A percentile compares a stretch with the other conserved stretches of the same genome.
phyloP scores from a whole-genome alignment of 2,888 invertebrate genomes.

The Cylloceria caligata region DNA sequence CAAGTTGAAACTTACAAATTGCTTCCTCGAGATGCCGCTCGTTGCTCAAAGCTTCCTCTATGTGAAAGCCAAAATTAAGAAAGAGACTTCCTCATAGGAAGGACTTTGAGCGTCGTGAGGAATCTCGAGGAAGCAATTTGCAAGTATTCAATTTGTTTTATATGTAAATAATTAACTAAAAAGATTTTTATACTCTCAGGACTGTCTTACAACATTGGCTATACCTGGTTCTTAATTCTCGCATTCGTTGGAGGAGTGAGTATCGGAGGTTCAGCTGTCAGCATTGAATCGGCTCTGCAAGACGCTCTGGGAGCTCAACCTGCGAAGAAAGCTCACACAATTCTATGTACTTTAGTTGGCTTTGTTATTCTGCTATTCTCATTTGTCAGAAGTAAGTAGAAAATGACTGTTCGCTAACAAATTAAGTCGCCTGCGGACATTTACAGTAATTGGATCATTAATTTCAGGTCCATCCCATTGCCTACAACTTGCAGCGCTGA shows the following conservation, averaged over 20 bases:
- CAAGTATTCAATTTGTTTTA: not conserved
- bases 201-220: slow-evolving; percentile 51
- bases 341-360: slow-evolving; percentile 75
- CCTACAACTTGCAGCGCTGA: slow-evolving; percentile 68
- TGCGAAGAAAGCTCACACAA: slow-evolving; percentile 69
- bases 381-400: slow-evolving; percentile 72
- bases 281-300: slow-evolving; percentile 73
- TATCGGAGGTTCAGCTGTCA: slow-evolving; percentile 70
- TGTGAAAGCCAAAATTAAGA: no score
- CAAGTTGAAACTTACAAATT: no score
- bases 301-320: slow-evolving; percentile 74
- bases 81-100: no score
- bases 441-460: not conserved
- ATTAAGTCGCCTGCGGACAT: not conserved
- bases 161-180: not conserved
- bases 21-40: no score
- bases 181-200: slow-evolving; percentile 37
- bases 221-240: slow-evolving; percentile 64
- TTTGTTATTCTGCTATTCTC: slow-evolving; percentile 71
- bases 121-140: no score
- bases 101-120: no score
- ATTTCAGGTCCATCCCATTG: slow-evolving; percentile 71
- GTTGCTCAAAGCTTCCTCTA: no score
- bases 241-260: slow-evolving; percentile 73
- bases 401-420: not conserved